Evolutionary conservation across 2,113 vertebrate genomes (phyloP), one percentile per base, ranked within the genome.

Genomic region (Neotoma lepida): DNA sequence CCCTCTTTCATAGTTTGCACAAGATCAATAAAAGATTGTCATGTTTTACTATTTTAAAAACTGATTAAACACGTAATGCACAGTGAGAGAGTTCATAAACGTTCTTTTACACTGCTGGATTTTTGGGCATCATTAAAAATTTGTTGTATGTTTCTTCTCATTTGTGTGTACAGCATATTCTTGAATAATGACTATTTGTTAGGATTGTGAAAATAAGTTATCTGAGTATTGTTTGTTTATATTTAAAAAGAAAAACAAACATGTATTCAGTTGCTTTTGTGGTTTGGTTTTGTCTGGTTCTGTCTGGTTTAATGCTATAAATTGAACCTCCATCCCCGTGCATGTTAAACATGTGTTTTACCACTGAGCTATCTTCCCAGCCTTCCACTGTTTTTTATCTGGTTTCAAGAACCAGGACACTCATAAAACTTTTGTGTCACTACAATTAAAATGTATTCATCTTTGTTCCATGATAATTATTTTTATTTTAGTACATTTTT

Each of bases 31-130:
- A 99, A 99, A 99, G 99, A 99, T 99, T 99, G 99, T 99, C 99
- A 99, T 99, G 99, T 99, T 99, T 99, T 99, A 99, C 99, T 99
- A 99, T 99, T 99, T 99, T 99, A 99, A 99, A 98, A 98, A 98
- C 98, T 98, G 98, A 98, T 98, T 98, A 97, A 99, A 99, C 98
- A 98, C 98, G 98, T 98, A 98, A 98, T 98, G 98, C 98, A 97
- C 98, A 97, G 98, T 99, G 98, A 98, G 97, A 98, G 98, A 98
- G 98, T 98, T 98, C 98, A 98, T 98, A 98, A 98, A 98, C 98
- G 97, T 99, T 99, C 98, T 99, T 99, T 99, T 99, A 99, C 99
- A 99, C 99, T 98, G 98, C 98, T 99, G 98, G 99, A 98, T 98
- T 99, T 99, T 99, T 99, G 99, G 99, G 99, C 99, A 99, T 99